These are phyloP conservation scores for Silurus aristotelis DNA, from an alignment of 2,797 vertebrate genomes.

Conservation along the genomic window DNA sequence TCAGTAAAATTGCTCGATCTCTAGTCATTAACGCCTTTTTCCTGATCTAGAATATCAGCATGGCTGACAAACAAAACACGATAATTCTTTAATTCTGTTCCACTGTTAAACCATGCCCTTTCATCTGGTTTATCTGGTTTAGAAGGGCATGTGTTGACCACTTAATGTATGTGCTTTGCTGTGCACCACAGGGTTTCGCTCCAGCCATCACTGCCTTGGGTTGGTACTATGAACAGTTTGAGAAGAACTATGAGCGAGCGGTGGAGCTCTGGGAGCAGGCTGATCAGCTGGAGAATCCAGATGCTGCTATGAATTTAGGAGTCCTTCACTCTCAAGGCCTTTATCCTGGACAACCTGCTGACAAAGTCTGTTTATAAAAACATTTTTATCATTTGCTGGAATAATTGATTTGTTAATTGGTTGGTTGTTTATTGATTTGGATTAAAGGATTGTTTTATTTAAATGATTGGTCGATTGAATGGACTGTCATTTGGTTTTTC, in stretches of 20 bases:
- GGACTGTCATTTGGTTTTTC: no score
- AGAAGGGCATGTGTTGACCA: background rate
- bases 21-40: background rate
- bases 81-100: background rate
- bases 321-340: conserved; percentile 71
- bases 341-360: conserved; percentile 72
- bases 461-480: no score
- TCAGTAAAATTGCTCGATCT: no score
- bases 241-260: conserved; percentile 71
- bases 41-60: background rate
- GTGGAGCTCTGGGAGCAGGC: conserved; percentile 78
- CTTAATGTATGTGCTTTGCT: conserved; percentile 5
- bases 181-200: conserved; percentile 67
- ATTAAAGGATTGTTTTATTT: background rate
- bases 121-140: background rate
- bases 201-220: conserved; percentile 79
- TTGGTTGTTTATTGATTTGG: background rate
- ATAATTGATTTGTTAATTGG: background rate
- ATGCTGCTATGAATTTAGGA: conserved; percentile 80
- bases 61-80: background rate
- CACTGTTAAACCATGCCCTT: background rate
- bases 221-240: conserved; percentile 79
- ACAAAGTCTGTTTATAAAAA: conserved; percentile 64
- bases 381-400: background rate
- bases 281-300: conserved; percentile 68